Evolutionary conservation across 2,888 invertebrate genomes (phyloP).

Genomic region (Agelastica alni): DNA sequence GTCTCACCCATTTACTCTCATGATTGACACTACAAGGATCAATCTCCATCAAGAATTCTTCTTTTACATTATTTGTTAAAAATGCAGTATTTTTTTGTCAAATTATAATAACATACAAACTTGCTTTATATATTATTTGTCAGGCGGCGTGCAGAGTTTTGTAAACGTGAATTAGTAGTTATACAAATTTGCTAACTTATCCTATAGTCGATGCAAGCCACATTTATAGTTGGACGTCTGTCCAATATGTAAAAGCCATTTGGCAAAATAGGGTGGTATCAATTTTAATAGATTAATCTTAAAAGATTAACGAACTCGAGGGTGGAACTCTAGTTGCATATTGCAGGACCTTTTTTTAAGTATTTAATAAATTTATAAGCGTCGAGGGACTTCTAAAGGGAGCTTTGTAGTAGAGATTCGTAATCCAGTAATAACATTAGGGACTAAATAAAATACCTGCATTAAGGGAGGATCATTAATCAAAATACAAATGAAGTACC

Average conservation of each 20-base stretch:
- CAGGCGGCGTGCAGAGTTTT: no score
- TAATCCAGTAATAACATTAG: constrained; percentile 3
- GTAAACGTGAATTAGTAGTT: no score
- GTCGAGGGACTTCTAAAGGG: constrained; percentile 6
- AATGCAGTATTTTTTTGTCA: no score
- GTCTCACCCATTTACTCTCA: no score
- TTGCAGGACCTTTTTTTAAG: constrained; percentile 15
- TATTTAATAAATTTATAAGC: constrained; percentile 19
- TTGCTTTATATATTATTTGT: no score
- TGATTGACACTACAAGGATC: no score
- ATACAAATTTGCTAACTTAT: no score
- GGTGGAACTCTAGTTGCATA: constrained; percentile 3
- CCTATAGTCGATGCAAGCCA: constrained; percentile 18
- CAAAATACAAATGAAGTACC: not conserved
- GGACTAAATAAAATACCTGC: not conserved
- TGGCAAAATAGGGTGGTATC: constrained; percentile 23
- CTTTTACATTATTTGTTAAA: no score
- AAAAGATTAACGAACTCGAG: constrained; percentile 26
- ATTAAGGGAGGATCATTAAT: not conserved
- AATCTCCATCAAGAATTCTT: no score
- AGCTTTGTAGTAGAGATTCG: not conserved
- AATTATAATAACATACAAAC: no score
- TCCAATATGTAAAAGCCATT: constrained; percentile 23
- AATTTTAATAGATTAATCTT: constrained; percentile 30
- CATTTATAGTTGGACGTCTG: constrained; percentile 13